Evolutionary conservation across 1,140 invertebrate genomes (phyloP), one percentile per base, ranked within the genome.

Genomic region (Schlechtendalia chinensis): DNA sequence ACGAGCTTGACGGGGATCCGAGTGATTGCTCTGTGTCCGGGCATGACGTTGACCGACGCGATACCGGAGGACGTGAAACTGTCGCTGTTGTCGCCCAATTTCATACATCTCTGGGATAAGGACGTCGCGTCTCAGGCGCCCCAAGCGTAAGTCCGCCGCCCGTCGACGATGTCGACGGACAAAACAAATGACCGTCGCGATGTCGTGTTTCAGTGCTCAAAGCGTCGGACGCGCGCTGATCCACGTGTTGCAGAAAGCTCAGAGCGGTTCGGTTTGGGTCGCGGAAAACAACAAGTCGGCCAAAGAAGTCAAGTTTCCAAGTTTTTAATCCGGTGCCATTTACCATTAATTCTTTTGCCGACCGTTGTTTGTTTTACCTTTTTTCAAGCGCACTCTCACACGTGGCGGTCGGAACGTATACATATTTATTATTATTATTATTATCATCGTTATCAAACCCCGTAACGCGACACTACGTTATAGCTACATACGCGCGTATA

Each of bases 221-320:
- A 89, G 91, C 84, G 90, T 92, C 8, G 90, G 88, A 0, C 89
- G 90, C 84, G 88, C 89, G 6, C 84, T 92, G 82, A 87, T 91
- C 69, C 89, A 91, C 56, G 85, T 92, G 12, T 84, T 92, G 24
- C 87, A 87, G 72, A 91, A 88, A 83, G 91, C 88, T 24, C 88
- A 90, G 81, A 92, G 90, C 83, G 91, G 91, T 24, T 90, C 90
- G 5, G 89, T 92, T 22, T 92, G 91, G 91, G 83, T 91, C 12
- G 89, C 92, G 6, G 91, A 92, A 83, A 90, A 91, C 82, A 88
- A 89, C 3, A 88, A 90, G 82, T 88, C 90, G 1, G 87, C 90
- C 1, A 86, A 88, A 83, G 90, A 92, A 85, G 85, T 90, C 27
- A 88, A 85, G 82, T 87, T 87, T 75, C 83, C 85, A 12, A 79